Conservation (phyloP, 2,888 invertebrate genomes). For the Salpingus planirostris region DNA sequence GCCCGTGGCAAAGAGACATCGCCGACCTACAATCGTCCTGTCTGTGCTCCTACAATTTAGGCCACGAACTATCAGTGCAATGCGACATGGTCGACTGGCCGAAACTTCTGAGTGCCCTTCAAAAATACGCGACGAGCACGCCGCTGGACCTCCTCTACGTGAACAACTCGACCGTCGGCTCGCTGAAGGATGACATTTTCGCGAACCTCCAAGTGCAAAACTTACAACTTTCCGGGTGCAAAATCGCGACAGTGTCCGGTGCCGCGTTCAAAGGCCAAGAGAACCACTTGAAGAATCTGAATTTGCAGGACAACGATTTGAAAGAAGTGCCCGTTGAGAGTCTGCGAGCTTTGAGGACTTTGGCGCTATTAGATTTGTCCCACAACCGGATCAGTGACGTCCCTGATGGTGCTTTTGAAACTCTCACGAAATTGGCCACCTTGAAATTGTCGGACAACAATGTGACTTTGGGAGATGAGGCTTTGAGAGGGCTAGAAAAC, state of each 20-base stretch:
- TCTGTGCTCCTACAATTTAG: slow-evolving; percentile 80
- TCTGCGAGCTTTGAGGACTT: slow-evolving; percentile 55
- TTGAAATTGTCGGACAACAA: slow-evolving; percentile 84
- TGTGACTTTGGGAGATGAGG: slow-evolving; percentile 58
- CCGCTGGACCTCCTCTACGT: slow-evolving; percentile 78
- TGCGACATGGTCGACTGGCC: slow-evolving; percentile 82
- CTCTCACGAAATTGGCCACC: slow-evolving; percentile 64
- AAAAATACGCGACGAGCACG: slow-evolving; percentile 57
- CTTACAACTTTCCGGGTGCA: slow-evolving; percentile 77
- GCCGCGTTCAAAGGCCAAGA: slow-evolving; percentile 81
- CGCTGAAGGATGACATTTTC: slow-evolving; percentile 60
- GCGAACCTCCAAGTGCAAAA: slow-evolving; percentile 65
- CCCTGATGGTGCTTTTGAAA: slow-evolving; percentile 66
- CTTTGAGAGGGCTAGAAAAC: slow-evolving; percentile 71
- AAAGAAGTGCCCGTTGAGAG: slow-evolving; percentile 68
- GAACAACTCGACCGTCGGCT: slow-evolving; percentile 73
- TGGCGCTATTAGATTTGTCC: slow-evolving; percentile 76
- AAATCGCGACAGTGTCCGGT: slow-evolving; percentile 58
- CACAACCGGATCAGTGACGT: slow-evolving; percentile 67
- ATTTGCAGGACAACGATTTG: slow-evolving; percentile 76
- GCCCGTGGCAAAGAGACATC: slow-evolving; percentile 75
- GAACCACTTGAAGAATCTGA: slow-evolving; percentile 67
- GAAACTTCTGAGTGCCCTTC: slow-evolving; percentile 62
- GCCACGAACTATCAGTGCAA: slow-evolving; percentile 77
- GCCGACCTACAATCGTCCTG: slow-evolving; percentile 73